A percentile compares a stretch with the other conserved stretches of the same genome.
phyloP scores from a whole-genome alignment of 2,113 vertebrate species.

The Oncorhynchus gorbuscha region DNA sequence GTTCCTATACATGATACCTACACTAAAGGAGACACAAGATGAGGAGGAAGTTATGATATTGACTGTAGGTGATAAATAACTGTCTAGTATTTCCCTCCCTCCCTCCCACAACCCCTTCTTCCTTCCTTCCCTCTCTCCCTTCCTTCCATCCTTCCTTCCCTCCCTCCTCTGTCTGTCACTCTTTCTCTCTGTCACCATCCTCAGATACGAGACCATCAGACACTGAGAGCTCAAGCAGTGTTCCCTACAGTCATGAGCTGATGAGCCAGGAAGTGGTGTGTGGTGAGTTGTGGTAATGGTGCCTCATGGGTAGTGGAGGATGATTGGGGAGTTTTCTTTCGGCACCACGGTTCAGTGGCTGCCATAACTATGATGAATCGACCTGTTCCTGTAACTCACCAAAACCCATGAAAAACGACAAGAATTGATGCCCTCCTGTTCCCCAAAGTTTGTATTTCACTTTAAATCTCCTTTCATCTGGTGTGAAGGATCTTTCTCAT shows the following conservation, averaged over 20 bases:
- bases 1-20: background rate
- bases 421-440: conserved; percentile 24
- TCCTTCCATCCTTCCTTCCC: too few species aligned
- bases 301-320: conserved; percentile 41
- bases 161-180: background rate
- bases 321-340: conserved; percentile 29
- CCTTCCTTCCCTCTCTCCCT: too few species aligned
- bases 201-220: background rate
- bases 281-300: conserved; percentile 48
- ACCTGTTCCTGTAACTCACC: conserved; percentile 49
- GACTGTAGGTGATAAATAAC: background rate
- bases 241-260: background rate
- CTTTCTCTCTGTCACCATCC: background rate
- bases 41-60: background rate
- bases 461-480: background rate
- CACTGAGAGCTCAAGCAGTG: background rate
- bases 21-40: background rate
- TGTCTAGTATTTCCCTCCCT: background rate
- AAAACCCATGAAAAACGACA: conserved; percentile 46
- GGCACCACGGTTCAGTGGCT: conserved; percentile 36
- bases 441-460: conserved; percentile 34
- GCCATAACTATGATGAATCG: conserved; percentile 56
- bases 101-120: too few species aligned
- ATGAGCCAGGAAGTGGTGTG: conserved; percentile 14
- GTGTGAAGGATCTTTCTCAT: background rate